Percentiles rank a stretch among this genome's conserved stretches.
phyloP scores from a whole-genome alignment of 2,888 invertebrate species.

The Drosophila paramelanica region DNA sequence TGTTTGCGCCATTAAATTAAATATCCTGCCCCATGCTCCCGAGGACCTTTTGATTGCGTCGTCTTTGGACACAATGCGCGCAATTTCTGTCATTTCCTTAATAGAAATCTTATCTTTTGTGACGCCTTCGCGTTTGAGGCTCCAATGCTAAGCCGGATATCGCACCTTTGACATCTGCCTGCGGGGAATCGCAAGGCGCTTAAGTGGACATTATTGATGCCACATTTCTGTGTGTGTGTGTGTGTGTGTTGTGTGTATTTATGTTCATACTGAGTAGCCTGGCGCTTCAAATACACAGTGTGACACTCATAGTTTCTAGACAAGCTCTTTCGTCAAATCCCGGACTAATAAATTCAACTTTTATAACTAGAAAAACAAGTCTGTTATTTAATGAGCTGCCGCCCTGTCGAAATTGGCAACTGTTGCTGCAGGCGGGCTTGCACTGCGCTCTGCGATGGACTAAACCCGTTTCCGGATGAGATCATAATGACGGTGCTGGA shows the following conservation, averaged over 20 bases:
- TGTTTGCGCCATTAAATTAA: slow-evolving; percentile 79
- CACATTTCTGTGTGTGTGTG: background rate
- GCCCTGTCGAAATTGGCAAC: background rate
- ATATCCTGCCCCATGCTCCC: slow-evolving; percentile 62
- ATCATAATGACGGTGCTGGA: slow-evolving; percentile 70
- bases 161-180: slow-evolving; percentile 80
- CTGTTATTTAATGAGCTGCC: slow-evolving; percentile 23
- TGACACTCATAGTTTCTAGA: slow-evolving; percentile 18
- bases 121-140: slow-evolving; percentile 46
- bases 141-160: slow-evolving; percentile 68
- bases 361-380: slow-evolving; percentile 1
- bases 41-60: slow-evolving; percentile 45
- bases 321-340: background rate
- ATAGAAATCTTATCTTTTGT: slow-evolving; percentile 84
- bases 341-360: slow-evolving; percentile 16
- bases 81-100: slow-evolving; percentile 85
- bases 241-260: background rate
- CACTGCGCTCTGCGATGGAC: slow-evolving; percentile 32
- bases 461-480: slow-evolving; percentile 82
- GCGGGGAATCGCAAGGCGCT: slow-evolving; percentile 34
- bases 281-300: slow-evolving; percentile 4
- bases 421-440: background rate
- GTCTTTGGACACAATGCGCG: slow-evolving; percentile 72
- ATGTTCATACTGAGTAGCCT: slow-evolving; percentile 1
- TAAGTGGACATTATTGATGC: slow-evolving; percentile 55